Evolutionary conservation across 2,888 invertebrate genomes (phyloP).

Genomic region (Drosophila tripunctata): DNA sequence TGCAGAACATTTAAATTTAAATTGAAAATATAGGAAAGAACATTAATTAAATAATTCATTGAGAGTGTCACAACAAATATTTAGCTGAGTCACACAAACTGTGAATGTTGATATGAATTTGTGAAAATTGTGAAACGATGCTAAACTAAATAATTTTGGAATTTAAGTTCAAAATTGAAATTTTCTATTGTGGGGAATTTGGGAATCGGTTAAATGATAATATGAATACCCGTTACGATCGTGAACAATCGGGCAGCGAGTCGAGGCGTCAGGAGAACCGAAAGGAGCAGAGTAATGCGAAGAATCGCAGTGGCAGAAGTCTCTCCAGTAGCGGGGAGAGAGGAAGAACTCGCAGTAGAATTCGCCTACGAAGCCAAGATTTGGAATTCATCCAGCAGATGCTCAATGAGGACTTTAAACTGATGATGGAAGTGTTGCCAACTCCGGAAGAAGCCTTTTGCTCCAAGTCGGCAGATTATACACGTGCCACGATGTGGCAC

Average conservation of each 20-base stretch:
- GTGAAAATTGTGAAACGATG: conserved; percentile 3
- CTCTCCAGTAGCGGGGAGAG: neutral
- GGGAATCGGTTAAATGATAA: neutral
- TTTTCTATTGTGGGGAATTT: neutral
- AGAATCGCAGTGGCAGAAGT: neutral
- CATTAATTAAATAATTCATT: conserved; percentile 67
- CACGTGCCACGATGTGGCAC: conserved; percentile 65
- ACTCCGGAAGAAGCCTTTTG: conserved; percentile 57
- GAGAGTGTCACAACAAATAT: conserved; percentile 52
- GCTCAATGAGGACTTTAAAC: conserved; percentile 64
- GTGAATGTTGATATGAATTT: neutral
- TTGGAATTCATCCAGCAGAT: neutral
- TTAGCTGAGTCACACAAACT: conserved; percentile 14
- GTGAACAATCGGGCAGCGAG: neutral
- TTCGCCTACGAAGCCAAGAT: neutral
- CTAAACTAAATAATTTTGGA: conserved; percentile 19
- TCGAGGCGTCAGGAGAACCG: neutral
- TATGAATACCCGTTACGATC: neutral
- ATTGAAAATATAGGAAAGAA: conserved; percentile 1
- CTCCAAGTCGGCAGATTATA: conserved; percentile 43
- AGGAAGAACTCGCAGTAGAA: neutral
- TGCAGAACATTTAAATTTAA: conserved; percentile 34
- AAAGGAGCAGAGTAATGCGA: neutral
- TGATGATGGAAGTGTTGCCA: conserved; percentile 63
- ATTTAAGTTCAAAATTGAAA: conserved; percentile 22